Base-by-base conservation (phyloP, 2,113 vertebrate genomes). In the Saguinus imperator region DNA sequence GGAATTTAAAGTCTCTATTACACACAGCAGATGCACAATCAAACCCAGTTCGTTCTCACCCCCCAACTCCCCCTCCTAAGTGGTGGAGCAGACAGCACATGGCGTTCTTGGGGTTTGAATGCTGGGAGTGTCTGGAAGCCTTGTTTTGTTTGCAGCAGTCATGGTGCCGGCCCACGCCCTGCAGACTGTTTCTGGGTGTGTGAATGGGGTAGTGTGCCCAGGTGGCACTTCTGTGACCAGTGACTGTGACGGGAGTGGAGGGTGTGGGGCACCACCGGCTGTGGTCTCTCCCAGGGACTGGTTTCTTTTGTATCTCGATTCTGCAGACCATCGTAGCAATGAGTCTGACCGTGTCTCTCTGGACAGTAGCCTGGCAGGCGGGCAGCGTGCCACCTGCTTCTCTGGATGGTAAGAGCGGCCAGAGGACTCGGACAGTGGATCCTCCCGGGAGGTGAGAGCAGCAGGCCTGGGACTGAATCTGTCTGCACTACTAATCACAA, bases 331-430 rank as follows among this genome's bases (percentile, higher is more conserved):
- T 73, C 9, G 9, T 48, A 64, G 55, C 84, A 55, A n/a, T n/a
- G 27, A 35, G 18, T 48, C 58, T 6, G 55, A 37, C 0, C 14
- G 43, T 58, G 55, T 58, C 58, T 58, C 58, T 77, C 29, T 76
- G 57, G 43, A 14, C 6, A 25, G 45, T 1, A 25, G 45, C 2
- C 27, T 6, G 61, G 61, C 61, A 32, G 61, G 61, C 5, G 5
- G 61, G 61, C 27, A 32, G 61, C 6, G 61, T 64, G 12, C 27
- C 61, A 64, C 61, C 8, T 12, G 9, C 43, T 23, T 4, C 43
- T n/a, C 55, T 8, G 37, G 25, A n/a, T 1, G 5, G 29, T 1
- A 4, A 29, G 11, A 0, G 5, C 2, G 1, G 14, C 5, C 0
- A 21, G n/a, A n/a, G 10, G 45, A 23, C 0, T 4, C 12, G 21